Evolutionary conservation across 1,140 invertebrate genomes (phyloP), one percentile per base, ranked within the genome.

Genomic region (Trissolcus basalis): DNA sequence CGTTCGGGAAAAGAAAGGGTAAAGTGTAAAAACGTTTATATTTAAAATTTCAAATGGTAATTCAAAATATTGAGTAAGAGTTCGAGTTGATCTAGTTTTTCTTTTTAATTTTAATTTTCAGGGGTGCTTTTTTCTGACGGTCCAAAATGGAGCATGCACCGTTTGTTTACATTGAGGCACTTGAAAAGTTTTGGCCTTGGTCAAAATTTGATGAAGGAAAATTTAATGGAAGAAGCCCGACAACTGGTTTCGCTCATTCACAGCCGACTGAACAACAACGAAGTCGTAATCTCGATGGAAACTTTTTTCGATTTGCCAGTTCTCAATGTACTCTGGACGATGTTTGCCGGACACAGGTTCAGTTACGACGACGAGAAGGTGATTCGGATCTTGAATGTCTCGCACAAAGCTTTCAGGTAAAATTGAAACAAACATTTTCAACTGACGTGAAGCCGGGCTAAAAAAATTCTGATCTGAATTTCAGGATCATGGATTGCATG

Each of bases 241-340:
- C 83, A 89, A 19, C 80, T 94, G 0, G 80, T 92, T 0, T 56
- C 83, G 49, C 55, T 86, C 45, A 72, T 90, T 43, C n/a, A 7
- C n/a, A 44, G 8, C 11, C 12, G 12, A 13, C 1, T 13, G 13
- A 4, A 72, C 69, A 35, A 80, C 6, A 59, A 75, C 13, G n/a
- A 70, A n/a, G 80, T 69, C 5, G 81, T 87, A 0, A 73, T 92
- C 1, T 51, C 75, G 0, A 89, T 91, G 51, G 89, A 91, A 51
- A 77, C 80, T 4, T 86, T 89, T 36, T 91, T 94, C 59, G 90
- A 92, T 59, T 85, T 93, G 0, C 86, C 90, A 0, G 90, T 93
- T 3, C 78, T 94, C 0, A 95, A 95, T 84, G 91, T 93, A 3
- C 83, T 96, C 0, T 95, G 94, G 92, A 88, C 87, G 33, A 89